Evolutionary conservation across 2,888 invertebrate species (phyloP), one percentile per base, ranked within the genome.

Genomic region (Eupithecia exiguata): DNA sequence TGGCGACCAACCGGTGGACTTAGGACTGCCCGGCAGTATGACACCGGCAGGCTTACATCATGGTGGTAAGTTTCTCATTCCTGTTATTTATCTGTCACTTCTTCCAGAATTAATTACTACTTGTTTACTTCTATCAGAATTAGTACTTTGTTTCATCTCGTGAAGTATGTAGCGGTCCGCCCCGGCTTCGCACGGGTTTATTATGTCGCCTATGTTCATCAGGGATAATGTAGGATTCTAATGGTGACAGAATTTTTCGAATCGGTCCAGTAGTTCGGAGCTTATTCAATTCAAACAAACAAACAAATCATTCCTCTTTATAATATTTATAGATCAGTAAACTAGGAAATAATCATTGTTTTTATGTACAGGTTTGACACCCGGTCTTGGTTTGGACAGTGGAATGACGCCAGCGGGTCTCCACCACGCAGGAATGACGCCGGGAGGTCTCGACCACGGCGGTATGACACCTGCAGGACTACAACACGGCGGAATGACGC

Each of bases 381-480:
- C 86, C 0, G 89, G 89, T 1, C 83, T 90, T 35, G 85, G 88
- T 9, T 78, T 88, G 65, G 89, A 89, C 79, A 87, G 84, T 70
- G 78, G 78, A 36, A 74, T 82, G 78, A 88, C 89, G n/a, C 91
- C 92, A 1, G 88, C 85, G 0, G 91, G 88, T 5, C 77, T 79
- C 0, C 78, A 80, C 40, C 91, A 93, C 76, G 91, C 91, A 5
- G 88, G 90, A 38, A 87, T 92, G 84, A 92, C 84, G 62, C 84
- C 84, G 16, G 74, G 62, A 2, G 70, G 70, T 3, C 69, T 74
- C 86, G 87, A 75, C 88, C 91, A 92, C 74, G 91, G 91, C 3
- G 88, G 91, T 36, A 86, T 92, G 84, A 91, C 83, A 38, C 82
- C 83, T 1, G 81, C 71, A n/a, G 87, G 75, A 49, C 70, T 80